Evolutionary conservation across 2,797 vertebrate genomes (phyloP).

Genomic region (Sebastes ruberrimus): DNA sequence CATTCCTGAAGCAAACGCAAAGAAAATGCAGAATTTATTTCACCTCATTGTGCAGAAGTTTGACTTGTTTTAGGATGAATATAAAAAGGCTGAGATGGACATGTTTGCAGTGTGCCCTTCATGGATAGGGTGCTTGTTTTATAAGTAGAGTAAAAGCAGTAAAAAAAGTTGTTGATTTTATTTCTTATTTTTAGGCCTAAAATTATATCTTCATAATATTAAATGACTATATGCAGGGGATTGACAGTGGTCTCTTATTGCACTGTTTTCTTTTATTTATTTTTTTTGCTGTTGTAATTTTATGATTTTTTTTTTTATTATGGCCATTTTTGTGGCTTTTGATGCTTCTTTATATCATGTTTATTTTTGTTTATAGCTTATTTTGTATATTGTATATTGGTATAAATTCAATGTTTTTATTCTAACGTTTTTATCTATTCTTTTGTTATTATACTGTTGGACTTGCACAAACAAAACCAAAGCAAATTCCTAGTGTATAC

Average conservation of each 20-base stretch:
- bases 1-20: background rate
- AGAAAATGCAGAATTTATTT: background rate
- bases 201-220: background rate
- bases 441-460: too few relatives aligned
- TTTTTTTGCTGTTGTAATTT: background rate
- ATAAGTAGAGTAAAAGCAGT: background rate
- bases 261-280: too few relatives aligned
- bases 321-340: background rate
- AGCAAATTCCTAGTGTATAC: too few relatives aligned
- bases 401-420: accelerated
- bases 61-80: background rate
- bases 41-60: background rate
- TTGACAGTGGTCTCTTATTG: background rate
- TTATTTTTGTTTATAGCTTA: too few relatives aligned
- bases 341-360: background rate
- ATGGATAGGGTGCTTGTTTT: background rate
- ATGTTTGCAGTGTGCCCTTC: background rate
- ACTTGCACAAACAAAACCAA: too few relatives aligned
- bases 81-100: background rate
- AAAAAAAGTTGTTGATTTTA: background rate
- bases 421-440: too few relatives aligned
- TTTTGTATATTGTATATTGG: too few relatives aligned
- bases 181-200: too few relatives aligned
- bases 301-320: background rate
- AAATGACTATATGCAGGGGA: background rate